These are phyloP conservation scores for Zosterops pallidus DNA, from an alignment of 2,113 vertebrate genomes.

Conservation along the genomic window DNA sequence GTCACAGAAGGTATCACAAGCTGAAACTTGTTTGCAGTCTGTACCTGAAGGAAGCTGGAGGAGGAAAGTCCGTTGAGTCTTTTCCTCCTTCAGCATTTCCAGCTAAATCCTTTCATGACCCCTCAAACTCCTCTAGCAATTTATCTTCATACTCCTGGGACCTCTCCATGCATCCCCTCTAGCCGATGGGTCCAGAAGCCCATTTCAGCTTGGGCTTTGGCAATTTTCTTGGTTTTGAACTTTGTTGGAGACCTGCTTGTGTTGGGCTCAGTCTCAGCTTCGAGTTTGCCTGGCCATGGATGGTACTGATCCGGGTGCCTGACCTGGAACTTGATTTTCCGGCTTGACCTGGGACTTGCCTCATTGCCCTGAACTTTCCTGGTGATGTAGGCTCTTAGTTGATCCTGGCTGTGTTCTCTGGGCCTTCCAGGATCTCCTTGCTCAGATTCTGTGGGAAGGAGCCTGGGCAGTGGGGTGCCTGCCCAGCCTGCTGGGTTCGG, in stretches of 20 bases:
- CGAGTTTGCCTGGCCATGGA: rapidly evolving
- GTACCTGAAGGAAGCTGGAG: neutral
- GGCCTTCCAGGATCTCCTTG: neutral
- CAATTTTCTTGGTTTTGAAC: rapidly evolving
- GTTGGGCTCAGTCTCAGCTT: neutral
- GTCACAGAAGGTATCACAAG: neutral
- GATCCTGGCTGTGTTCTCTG: neutral
- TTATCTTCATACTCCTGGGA: neutral
- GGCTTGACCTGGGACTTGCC: neutral
- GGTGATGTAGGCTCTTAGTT: neutral
- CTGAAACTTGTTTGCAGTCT: neutral
- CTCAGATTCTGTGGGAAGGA: neutral
- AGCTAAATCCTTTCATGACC: neutral
- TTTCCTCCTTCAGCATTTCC: neutral
- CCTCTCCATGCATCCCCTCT: neutral
- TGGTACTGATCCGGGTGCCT: rapidly evolving
- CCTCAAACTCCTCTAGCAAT: neutral
- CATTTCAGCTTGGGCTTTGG: neutral
- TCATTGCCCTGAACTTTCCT: neutral
- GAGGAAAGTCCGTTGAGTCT: neutral
- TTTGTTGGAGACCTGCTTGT: neutral
- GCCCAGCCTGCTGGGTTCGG: neutral
- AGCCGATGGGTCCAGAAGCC: too few species aligned
- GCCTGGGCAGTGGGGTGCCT: neutral
- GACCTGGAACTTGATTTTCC: neutral